These are phyloP conservation scores for Dendrolimus houi DNA, from an alignment of 2,888 invertebrate genomes.

Conservation along the genomic window DNA sequence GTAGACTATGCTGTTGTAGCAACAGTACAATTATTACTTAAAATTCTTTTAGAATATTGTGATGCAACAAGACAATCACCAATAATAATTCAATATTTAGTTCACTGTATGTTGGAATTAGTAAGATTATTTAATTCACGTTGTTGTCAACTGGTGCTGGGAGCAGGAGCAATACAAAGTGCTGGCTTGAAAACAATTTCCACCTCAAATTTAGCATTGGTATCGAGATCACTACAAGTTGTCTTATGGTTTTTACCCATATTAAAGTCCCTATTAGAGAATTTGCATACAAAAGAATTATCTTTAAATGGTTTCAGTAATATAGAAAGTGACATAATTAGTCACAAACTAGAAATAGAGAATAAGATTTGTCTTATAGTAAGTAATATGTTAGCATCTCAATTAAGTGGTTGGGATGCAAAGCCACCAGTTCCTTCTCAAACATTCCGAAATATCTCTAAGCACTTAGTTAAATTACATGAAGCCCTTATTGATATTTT, in stretches of 20 bases:
- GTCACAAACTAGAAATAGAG: slow-evolving; percentile 95
- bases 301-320: slow-evolving; percentile 78
- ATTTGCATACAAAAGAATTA: slow-evolving; percentile 68
- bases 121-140: slow-evolving; percentile 91
- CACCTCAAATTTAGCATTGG: slow-evolving; percentile 93
- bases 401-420: slow-evolving; percentile 93
- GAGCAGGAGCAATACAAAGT: slow-evolving; percentile 96
- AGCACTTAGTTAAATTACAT: slow-evolving; percentile 92
- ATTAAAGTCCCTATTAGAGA: slow-evolving; percentile 81
- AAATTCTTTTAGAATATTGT: slow-evolving; percentile 95
- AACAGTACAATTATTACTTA: slow-evolving; percentile 90
- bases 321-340: slow-evolving; percentile 86
- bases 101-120: slow-evolving; percentile 91
- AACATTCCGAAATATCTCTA: slow-evolving; percentile 89
- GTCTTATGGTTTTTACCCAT: slow-evolving; percentile 87
- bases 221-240: slow-evolving; percentile 88
- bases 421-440: slow-evolving; percentile 96
- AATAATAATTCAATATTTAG: slow-evolving; percentile 86
- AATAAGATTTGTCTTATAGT: slow-evolving; percentile 94
- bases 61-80: slow-evolving; percentile 85
- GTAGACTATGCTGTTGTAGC: slow-evolving; percentile 87
- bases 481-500: slow-evolving; percentile 92
- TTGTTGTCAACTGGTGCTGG: slow-evolving; percentile 95
- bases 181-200: slow-evolving; percentile 97
- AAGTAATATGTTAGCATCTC: slow-evolving; percentile 87